A percentile compares a stretch with the other conserved stretches of the same genome.
Evolutionary conservation across 2,113 vertebrate genomes (phyloP).

Genomic region (Pycnonotus jocosus): DNA sequence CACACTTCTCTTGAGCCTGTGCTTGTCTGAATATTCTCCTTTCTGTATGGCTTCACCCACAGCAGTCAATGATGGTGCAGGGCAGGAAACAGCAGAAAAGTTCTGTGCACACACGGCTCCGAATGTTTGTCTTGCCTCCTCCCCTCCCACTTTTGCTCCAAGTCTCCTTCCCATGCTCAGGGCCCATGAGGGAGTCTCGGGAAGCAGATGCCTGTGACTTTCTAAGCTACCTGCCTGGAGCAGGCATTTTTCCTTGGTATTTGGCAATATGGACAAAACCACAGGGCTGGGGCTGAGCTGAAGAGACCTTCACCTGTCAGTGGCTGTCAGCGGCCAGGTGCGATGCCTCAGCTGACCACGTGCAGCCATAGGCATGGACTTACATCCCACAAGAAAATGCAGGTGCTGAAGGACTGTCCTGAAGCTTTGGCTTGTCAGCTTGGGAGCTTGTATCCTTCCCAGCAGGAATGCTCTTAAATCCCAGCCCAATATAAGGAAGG

Average conservation of each 20-base stretch:
- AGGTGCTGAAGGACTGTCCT: not conserved
- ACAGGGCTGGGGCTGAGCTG: not conserved
- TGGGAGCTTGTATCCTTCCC: not conserved
- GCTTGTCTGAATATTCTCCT: not conserved
- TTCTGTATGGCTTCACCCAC: not conserved
- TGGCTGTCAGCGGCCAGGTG: not conserved
- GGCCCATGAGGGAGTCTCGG: not conserved
- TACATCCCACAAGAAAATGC: not conserved
- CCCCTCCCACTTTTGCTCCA: not conserved
- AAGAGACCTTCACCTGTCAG: not conserved
- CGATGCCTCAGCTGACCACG: not conserved
- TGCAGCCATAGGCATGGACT: rapidly evolving
- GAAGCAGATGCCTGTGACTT: not conserved
- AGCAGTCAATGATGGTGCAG: not conserved
- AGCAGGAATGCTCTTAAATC: not conserved
- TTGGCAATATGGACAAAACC: not conserved
- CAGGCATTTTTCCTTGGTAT: not conserved
- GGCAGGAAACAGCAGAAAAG: not conserved
- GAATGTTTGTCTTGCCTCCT: not conserved
- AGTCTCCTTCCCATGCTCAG: not conserved
- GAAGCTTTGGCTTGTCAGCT: not conserved
- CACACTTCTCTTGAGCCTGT: not conserved
- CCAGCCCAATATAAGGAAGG: not conserved
- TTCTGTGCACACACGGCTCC: not conserved
- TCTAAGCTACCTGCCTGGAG: not conserved